phyloP scores from a whole-genome alignment of 2,113 vertebrate species.

The Psettodes erumei region DNA sequence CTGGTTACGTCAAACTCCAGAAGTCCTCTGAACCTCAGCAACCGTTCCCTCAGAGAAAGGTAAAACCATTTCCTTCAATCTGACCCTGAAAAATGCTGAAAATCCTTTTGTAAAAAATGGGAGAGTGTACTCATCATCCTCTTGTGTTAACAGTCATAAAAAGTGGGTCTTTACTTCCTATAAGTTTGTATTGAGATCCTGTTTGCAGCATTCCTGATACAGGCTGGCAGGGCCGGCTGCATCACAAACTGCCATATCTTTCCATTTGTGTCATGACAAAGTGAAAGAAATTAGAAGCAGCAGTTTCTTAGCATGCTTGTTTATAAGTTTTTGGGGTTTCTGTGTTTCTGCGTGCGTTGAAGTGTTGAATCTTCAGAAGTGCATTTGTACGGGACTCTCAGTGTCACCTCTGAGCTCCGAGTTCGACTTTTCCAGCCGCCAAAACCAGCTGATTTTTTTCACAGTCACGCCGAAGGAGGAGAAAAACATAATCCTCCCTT shows the following conservation, averaged over 20 bases:
- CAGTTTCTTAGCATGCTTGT: background rate
- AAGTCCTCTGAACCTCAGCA: conserved; percentile 79
- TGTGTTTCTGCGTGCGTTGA: background rate
- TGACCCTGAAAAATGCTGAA: background rate
- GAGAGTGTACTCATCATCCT: background rate
- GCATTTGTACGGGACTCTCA: background rate
- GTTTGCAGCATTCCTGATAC: background rate
- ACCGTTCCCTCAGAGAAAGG: conserved; percentile 90
- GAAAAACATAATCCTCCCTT: conserved; percentile 41
- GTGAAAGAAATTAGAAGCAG: background rate
- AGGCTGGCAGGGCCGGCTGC: background rate
- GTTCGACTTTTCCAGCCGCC: conserved; percentile 11
- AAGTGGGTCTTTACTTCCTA: background rate
- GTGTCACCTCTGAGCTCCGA: background rate
- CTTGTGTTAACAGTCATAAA: background rate
- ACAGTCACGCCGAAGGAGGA: conserved; percentile 5
- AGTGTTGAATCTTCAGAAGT: conserved; percentile 2
- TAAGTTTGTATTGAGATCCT: background rate
- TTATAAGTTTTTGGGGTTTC: too few species aligned
- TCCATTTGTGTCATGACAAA: background rate
- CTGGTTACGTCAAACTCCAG: conserved; percentile 66
- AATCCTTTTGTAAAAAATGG: background rate
- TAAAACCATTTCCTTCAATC: conserved; percentile 58
- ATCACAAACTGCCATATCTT: background rate
- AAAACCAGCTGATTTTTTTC: conserved; percentile 27